Conservation (phyloP, 2,797 vertebrate genomes). For the Sebastolobus altivelis region DNA sequence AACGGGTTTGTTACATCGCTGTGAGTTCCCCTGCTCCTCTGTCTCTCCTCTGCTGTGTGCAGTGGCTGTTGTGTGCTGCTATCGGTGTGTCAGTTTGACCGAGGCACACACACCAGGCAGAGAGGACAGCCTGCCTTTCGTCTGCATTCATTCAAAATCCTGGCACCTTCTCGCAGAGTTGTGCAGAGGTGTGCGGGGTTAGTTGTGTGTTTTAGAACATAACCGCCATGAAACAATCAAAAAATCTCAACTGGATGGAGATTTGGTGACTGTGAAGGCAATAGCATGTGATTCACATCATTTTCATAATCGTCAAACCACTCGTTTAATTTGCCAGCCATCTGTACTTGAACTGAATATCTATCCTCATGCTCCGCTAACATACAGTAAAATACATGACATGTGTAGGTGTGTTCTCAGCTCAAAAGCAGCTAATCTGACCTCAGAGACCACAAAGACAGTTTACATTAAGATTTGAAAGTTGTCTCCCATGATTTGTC, state of each 20-base stretch:
- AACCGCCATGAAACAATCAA: too few species aligned
- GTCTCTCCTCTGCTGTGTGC: too few species aligned
- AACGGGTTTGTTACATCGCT: too few species aligned
- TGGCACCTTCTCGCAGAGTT: too few species aligned
- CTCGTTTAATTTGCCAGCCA: background rate
- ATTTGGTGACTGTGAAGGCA: background rate
- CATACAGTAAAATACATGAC: slow-evolving; percentile 5
- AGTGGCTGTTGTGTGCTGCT: too few species aligned
- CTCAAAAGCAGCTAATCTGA: slow-evolving; percentile 42
- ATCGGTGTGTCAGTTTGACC: too few species aligned
- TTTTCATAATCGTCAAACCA: background rate
- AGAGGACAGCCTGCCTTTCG: too few species aligned
- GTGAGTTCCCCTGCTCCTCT: too few species aligned
- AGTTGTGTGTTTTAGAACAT: too few species aligned
- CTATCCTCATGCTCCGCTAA: background rate
- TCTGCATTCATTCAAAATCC: too few species aligned
- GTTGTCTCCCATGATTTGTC: slow-evolving; percentile 33
- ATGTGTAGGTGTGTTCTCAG: slow-evolving; percentile 2
- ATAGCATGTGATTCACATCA: background rate
- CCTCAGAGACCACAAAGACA: slow-evolving; percentile 22
- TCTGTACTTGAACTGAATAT: background rate
- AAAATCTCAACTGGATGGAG: background rate
- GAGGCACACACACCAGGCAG: too few species aligned
- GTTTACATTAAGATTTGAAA: slow-evolving; percentile 54
- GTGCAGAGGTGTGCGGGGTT: too few species aligned